These are phyloP conservation scores for Gasteruption jaculator DNA, from an alignment of 2,888 invertebrate species.

Conservation along the genomic window DNA sequence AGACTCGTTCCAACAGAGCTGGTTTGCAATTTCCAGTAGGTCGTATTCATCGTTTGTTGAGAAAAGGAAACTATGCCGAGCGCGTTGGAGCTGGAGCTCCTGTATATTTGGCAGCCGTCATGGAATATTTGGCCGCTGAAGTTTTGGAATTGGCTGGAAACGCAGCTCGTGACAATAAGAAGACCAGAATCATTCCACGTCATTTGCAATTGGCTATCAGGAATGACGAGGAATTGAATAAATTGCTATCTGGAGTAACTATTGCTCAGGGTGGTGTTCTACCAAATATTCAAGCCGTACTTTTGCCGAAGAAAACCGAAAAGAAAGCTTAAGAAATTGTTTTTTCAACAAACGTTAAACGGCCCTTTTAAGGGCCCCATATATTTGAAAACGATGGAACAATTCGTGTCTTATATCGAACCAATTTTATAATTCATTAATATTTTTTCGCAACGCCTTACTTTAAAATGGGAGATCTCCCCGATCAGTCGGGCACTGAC, in stretches of 20 bases:
- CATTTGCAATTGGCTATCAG: conserved; percentile 64
- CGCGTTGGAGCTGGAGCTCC: conserved; percentile 57
- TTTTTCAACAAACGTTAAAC: neutral
- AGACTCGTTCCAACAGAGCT: conserved; percentile 56
- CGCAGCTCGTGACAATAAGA: conserved; percentile 67
- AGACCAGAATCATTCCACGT: conserved; percentile 52
- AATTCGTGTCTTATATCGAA: no score
- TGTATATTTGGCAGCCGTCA: conserved; percentile 58
- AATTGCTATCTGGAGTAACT: conserved; percentile 69
- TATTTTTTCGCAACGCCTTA: no score
- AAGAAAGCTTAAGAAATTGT: conserved; percentile 26
- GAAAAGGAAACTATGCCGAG: conserved; percentile 62
- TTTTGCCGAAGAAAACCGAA: conserved; percentile 68
- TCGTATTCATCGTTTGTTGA: conserved; percentile 58
- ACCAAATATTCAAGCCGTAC: conserved; percentile 70
- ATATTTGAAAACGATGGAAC: no score
- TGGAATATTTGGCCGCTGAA: conserved; percentile 68
- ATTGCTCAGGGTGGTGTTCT: conserved; percentile 81
- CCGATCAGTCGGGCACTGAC: no score
- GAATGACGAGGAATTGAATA: conserved; percentile 77
- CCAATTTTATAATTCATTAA: no score
- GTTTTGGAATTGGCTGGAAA: conserved; percentile 65
- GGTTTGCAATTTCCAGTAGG: conserved; percentile 61
- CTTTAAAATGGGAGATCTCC: no score
- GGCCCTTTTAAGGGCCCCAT: conserved; percentile 22